Conservation (phyloP, 2,797 vertebrate genomes). For the Galago senegalensis region DNA sequence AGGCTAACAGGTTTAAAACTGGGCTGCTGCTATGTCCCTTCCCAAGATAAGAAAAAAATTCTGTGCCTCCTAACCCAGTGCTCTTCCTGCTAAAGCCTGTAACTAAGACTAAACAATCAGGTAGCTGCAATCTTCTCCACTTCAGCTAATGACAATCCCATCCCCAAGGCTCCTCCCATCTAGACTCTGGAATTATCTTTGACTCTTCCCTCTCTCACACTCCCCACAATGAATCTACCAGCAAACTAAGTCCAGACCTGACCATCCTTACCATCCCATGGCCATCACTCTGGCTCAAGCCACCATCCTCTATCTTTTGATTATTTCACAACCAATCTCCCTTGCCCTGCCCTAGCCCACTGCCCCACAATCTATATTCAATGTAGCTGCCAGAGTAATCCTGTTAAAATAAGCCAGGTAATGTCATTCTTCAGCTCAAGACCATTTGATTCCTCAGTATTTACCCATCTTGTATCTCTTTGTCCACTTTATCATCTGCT, state of each 20-base stretch:
- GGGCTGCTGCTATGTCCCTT: rapidly evolving
- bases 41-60: not conserved
- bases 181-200: not conserved
- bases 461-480: not conserved
- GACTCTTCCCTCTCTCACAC: not conserved
- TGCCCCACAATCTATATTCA: not conserved
- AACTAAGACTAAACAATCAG: not conserved
- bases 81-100: not conserved
- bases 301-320: not conserved
- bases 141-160: not conserved
- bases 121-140: not conserved
- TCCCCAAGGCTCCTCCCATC: not conserved
- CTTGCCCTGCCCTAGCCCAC: too few species aligned
- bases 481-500: not conserved
- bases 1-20: not conserved
- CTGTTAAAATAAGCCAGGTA: not conserved
- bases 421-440: not conserved
- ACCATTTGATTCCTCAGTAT: not conserved
- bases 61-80: not conserved
- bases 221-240: not conserved
- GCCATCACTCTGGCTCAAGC: not conserved
- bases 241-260: not conserved
- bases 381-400: not conserved
- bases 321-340: not conserved
- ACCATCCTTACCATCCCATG: rapidly evolving